Base-by-base conservation (phyloP, 2,888 invertebrate species). In the Elysia crispata region DNA sequence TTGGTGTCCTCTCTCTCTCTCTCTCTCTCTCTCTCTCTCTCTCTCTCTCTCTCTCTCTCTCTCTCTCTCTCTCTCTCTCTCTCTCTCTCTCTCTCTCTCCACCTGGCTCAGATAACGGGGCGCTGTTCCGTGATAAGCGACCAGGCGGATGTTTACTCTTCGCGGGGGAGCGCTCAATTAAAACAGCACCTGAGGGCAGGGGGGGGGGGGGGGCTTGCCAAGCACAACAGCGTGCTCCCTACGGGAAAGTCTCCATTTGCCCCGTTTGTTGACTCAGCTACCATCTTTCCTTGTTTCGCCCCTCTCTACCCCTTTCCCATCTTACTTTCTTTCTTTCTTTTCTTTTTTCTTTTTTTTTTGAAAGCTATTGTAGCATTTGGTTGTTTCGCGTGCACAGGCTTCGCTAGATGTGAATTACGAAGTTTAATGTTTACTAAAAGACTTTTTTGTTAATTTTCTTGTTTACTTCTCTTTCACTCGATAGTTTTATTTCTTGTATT, bases 161-260 rank as follows among this genome's bases (percentile, higher is more conserved):
- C 72, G 77, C 72, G 33, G 60, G 25, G 72, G 62, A 77, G 69
- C 70, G 18, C 62, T 69, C 72, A 77, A 77, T 77, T 77, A 77
- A 77, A 70, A 70, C 77, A 57, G 77, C 77, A 77, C 77, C 77
- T 77, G 77, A 70, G 77, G 60, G 60, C n/a, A 60, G 60, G 60
- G 60, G 15, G 60, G 25, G 60, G 60, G 60, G 15, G 60, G 25
- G 25, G 60, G 60, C 25, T 60, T 15, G 25, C 23, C 25, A 5
- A 60, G 25, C 60, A 23, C 25, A 60, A 25, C 25, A 23, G 6
- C 60, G 13, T 18, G 60, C 23, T 60, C n/a, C 15, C 25, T 25
- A 60, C 60, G n/a, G 60, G 25, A 41, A 41, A 41, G 41, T 41
- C 41, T 41, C 41, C 41, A 41, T 41, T 41, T 41, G 41, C 41